Percentiles rank a stretch among this genome's conserved stretches.
Conservation (phyloP, 2,888 invertebrate species). For the Abrostola triplasia region DNA sequence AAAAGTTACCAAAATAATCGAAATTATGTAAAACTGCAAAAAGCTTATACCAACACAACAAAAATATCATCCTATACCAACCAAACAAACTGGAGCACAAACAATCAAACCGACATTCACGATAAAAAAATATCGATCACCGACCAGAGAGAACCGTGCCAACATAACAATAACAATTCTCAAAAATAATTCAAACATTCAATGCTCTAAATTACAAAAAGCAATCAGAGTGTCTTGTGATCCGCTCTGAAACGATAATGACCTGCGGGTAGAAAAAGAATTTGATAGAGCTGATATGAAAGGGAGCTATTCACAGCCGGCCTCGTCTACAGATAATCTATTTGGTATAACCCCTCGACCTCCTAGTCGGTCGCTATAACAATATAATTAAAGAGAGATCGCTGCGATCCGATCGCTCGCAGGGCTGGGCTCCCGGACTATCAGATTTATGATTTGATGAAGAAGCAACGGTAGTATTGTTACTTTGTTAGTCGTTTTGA, state of each 20-base stretch:
- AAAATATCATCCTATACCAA: conserved; percentile 30
- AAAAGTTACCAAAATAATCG: neutral
- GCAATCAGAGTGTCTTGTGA: conserved; percentile 79
- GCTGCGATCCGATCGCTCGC: conserved; percentile 62
- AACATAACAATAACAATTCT: conserved; percentile 75
- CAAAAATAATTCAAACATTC: conserved; percentile 78
- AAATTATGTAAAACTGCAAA: neutral
- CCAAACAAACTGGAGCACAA: conserved; percentile 47
- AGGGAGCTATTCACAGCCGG: conserved; percentile 69
- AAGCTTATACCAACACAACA: conserved; percentile 4
- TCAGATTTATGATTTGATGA: conserved; percentile 53
- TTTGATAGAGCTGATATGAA: conserved; percentile 79
- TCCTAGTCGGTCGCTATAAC: conserved; percentile 79
- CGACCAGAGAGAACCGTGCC: conserved; percentile 65
- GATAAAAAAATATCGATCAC: conserved; percentile 60
- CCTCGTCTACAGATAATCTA: conserved; percentile 84
- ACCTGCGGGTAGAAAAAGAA: conserved; percentile 74
- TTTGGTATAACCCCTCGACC: conserved; percentile 88
- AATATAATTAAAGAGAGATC: conserved; percentile 88
- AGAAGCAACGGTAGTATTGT: conserved; percentile 51
- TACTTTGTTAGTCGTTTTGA: conserved; percentile 15
- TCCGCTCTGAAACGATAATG: conserved; percentile 75
- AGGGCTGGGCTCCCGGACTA: conserved; percentile 57
- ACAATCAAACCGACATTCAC: conserved; percentile 58
- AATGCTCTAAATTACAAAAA: conserved; percentile 81